Evolutionary conservation across 2,797 vertebrate genomes (phyloP).

Genomic region (Acomys russatus): DNA sequence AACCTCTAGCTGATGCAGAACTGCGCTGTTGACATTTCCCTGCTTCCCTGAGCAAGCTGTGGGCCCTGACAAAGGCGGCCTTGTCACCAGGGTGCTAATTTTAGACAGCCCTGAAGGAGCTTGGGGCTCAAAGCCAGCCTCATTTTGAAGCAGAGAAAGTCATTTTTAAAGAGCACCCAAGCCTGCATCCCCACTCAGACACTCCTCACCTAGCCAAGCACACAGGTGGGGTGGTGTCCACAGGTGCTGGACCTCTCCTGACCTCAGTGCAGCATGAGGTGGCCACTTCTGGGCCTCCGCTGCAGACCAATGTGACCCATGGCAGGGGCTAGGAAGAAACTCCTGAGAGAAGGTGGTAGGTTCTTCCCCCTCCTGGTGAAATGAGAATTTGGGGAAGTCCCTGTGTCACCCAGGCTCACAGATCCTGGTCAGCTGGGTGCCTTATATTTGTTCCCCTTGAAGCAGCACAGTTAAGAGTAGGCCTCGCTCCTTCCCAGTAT

Average conservation of each 20-base stretch:
- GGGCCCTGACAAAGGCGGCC: conserved; percentile 35
- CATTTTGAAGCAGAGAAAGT: background rate
- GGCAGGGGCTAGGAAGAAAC: too few relatives aligned
- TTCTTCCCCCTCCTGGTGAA: background rate
- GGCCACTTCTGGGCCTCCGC: accelerated
- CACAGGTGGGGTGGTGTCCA: background rate
- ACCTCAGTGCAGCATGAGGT: background rate
- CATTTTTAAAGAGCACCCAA: background rate
- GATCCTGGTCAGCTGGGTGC: background rate
- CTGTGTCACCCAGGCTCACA: accelerated
- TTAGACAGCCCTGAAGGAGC: conserved; percentile 20
- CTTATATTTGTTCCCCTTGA: accelerated
- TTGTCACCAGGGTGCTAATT: conserved; percentile 54
- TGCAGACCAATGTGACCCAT: accelerated
- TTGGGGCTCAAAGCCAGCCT: conserved; percentile 4
- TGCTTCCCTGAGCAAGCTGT: background rate
- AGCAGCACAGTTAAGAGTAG: accelerated
- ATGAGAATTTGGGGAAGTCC: accelerated
- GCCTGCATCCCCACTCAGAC: background rate
- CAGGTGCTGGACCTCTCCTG: accelerated
- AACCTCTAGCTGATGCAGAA: conserved; percentile 21
- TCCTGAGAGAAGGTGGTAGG: accelerated
- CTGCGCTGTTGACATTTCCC: conserved; percentile 1
- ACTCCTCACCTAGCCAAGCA: background rate
- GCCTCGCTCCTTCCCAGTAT: background rate